These are phyloP conservation scores for Platyrinchus mystaceus DNA, from an alignment of 2,797 vertebrate genomes.

Conservation along the genomic window DNA sequence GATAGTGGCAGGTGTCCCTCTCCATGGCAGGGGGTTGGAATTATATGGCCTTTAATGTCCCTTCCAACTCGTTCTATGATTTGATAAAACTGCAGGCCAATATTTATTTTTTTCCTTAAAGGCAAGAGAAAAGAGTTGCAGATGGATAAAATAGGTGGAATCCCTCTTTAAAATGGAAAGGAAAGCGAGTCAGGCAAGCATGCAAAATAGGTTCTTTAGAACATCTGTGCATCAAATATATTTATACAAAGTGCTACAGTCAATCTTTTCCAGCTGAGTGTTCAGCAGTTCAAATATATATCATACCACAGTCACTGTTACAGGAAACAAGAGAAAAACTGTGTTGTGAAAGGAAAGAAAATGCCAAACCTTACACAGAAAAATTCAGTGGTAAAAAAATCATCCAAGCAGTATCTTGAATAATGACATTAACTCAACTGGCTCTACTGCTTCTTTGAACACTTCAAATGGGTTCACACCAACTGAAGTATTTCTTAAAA, in stretches of 20 bases:
- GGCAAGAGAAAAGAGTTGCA: background rate
- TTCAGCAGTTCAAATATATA: background rate
- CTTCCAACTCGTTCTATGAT: background rate
- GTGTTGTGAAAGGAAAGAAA: background rate
- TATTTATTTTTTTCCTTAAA: background rate
- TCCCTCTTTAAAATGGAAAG: background rate
- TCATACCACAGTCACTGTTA: background rate
- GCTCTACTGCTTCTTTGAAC: background rate
- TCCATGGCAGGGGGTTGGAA: background rate
- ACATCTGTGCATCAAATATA: constrained; percentile 29
- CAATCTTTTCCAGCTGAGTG: constrained; percentile 36
- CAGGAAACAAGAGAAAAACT: background rate
- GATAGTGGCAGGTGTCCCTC: background rate
- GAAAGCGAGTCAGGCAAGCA: background rate
- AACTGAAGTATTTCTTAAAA: background rate
- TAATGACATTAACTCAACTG: background rate
- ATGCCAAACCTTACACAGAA: background rate
- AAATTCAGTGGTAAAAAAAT: background rate
- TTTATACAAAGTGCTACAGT: constrained; percentile 1
- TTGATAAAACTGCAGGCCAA: background rate
- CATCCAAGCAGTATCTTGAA: background rate
- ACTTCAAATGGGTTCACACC: background rate
- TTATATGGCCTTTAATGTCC: background rate
- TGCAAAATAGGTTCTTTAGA: constrained; percentile 8
- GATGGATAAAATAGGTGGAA: background rate